Conservation (phyloP, 2,113 vertebrate species). For the Cephalopholis sonnerati region DNA sequence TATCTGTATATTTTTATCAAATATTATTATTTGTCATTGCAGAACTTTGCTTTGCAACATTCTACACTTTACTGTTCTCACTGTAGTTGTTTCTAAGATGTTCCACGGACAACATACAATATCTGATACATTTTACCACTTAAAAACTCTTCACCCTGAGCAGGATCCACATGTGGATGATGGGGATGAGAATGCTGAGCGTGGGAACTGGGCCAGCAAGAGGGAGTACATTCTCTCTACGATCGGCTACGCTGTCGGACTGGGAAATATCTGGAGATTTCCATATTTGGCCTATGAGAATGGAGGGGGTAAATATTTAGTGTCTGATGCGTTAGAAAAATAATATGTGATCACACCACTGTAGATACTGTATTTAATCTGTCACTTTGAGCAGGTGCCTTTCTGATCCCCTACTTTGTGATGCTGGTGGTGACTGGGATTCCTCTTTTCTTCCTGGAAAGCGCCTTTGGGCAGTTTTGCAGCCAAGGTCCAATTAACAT, state of each 20-base stretch:
- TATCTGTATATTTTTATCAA: not conserved
- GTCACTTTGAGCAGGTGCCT: conserved; percentile 87
- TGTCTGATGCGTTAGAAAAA: not conserved
- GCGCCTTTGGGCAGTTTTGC: conserved; percentile 95
- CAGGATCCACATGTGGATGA: conserved; percentile 57
- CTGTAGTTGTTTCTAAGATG: not conserved
- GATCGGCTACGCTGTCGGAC: conserved; percentile 95
- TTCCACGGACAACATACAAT: not conserved
- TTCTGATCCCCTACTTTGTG: conserved; percentile 92
- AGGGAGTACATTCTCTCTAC: conserved; percentile 94
- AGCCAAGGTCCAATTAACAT: conserved; percentile 92
- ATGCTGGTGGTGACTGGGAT: conserved; percentile 93
- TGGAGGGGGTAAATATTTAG: conserved; percentile 88
- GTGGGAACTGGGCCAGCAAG: conserved; percentile 95
- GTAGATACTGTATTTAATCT: not conserved
- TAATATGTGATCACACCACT: not conserved
- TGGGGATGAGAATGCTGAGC: conserved; percentile 84
- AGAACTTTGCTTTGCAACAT: not conserved
- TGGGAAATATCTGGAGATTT: conserved; percentile 97
- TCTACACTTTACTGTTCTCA: not conserved
- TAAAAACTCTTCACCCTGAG: conserved; percentile 9
- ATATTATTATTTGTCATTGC: not conserved
- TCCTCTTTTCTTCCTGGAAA: conserved; percentile 95
- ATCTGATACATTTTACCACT: not conserved
- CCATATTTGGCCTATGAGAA: conserved; percentile 95